phyloP scores from a whole-genome alignment of 2,888 invertebrate species.

The Smittia aterrima region DNA sequence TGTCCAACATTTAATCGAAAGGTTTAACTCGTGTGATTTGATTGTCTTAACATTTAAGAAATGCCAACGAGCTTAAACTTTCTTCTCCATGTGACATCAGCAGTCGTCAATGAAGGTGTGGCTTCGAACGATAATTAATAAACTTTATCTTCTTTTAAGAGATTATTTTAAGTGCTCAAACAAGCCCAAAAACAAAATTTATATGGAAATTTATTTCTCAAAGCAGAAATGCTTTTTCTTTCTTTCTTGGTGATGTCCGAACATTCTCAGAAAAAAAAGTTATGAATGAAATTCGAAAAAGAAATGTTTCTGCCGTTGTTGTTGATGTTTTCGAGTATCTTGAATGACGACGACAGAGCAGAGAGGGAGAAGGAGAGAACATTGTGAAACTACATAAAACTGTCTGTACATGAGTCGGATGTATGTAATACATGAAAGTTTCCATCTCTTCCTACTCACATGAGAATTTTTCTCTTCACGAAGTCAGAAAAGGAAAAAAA shows the following conservation, averaged over 20 bases:
- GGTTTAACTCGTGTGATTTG: too few relatives aligned
- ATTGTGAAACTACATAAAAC: constrained; percentile 2
- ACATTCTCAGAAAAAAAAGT: background rate
- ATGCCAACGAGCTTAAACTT: background rate
- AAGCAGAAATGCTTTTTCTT: background rate
- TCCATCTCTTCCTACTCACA: background rate
- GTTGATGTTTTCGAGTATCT: background rate
- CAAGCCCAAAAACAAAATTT: constrained; percentile 11
- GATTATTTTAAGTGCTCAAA: constrained; percentile 23
- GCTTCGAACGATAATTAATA: constrained; percentile 18
- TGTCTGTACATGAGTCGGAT: constrained; percentile 8
- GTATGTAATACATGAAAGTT: constrained; percentile 3
- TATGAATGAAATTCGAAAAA: constrained; percentile 19
- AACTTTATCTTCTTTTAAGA: constrained; percentile 19
- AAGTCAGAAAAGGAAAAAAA: too few relatives aligned
- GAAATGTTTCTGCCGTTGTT: constrained; percentile 1
- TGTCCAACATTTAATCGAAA: too few relatives aligned
- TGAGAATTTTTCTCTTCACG: too few relatives aligned
- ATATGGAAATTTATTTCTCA: background rate
- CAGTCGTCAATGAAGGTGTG: too few relatives aligned
- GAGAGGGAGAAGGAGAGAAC: background rate
- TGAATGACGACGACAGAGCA: constrained; percentile 3
- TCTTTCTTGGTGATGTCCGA: background rate
- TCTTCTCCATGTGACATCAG: background rate
- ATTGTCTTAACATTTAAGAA: too few relatives aligned